Evolutionary conservation across 2,113 vertebrate genomes (phyloP).

Genomic region (Dasypus novemcinctus): DNA sequence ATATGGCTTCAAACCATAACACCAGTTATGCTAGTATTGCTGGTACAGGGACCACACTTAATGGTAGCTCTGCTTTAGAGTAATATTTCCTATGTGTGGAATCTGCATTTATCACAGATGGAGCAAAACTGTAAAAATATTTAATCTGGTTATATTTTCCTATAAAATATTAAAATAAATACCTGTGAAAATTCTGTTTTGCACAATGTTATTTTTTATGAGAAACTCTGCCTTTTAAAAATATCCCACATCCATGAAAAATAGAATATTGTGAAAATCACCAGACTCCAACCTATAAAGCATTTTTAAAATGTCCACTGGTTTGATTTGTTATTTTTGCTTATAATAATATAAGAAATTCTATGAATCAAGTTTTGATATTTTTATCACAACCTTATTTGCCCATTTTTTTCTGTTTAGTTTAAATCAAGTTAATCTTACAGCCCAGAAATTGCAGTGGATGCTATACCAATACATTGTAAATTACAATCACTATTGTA

Average conservation of each 20-base stretch:
- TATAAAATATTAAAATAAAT: neutral
- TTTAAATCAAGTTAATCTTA: neutral
- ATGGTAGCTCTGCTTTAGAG: neutral
- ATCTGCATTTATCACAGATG: neutral
- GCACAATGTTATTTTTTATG: neutral
- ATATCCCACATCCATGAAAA: neutral
- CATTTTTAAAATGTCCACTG: neutral
- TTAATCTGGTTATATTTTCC: neutral
- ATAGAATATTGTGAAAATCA: neutral
- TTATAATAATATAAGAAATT: constrained; percentile 8
- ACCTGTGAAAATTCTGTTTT: neutral
- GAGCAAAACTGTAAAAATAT: neutral
- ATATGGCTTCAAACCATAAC: too few relatives aligned
- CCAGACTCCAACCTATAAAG: neutral
- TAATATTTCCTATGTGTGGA: neutral
- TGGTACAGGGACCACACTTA: neutral
- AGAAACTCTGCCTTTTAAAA: neutral
- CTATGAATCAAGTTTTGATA: neutral
- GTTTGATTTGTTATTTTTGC: neutral
- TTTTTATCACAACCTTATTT: neutral
- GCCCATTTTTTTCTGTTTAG: neutral
- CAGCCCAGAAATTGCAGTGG: neutral
- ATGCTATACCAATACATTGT: neutral
- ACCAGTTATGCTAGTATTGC: too few relatives aligned
- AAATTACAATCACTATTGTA: neutral